phyloP scores from a whole-genome alignment of 2,888 invertebrate genomes.

The Augiades crinisus region DNA sequence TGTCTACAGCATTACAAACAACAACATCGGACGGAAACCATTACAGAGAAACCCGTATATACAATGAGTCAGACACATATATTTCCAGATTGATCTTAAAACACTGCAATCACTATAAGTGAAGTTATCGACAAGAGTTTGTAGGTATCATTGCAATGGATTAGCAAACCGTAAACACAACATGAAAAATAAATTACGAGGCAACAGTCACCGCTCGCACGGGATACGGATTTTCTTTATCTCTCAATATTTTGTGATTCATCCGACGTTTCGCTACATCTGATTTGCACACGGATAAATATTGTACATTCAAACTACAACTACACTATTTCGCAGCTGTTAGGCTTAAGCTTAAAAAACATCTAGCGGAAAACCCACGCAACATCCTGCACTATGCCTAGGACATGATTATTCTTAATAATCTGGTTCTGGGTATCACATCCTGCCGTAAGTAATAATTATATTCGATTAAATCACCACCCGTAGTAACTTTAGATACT shows the following conservation, averaged over 20 bases:
- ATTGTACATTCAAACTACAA: slow-evolving; percentile 40
- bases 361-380: too few relatives aligned
- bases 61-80: slow-evolving; percentile 38
- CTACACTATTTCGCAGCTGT: not conserved
- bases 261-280: slow-evolving; percentile 25
- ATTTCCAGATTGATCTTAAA: slow-evolving; percentile 10
- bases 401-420: too few relatives aligned
- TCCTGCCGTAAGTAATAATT: too few relatives aligned
- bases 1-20: not conserved
- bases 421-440: too few relatives aligned
- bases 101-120: not conserved
- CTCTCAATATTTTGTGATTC: slow-evolving; percentile 36
- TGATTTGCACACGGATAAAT: slow-evolving; percentile 28
- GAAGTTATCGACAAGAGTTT: not conserved
- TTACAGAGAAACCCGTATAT: slow-evolving; percentile 38
- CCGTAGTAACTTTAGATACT: too few relatives aligned
- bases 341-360: not conserved
- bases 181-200: slow-evolving; percentile 41
- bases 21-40: slow-evolving; percentile 33
- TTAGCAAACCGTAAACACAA: slow-evolving; percentile 34
- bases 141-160: not conserved
- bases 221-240: slow-evolving; percentile 35
- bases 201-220: slow-evolving; percentile 37
- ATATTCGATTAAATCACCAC: too few relatives aligned
- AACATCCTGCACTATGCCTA: too few relatives aligned